Percentiles rank a stretch among this genome's conserved stretches.
phyloP scores from a whole-genome alignment of 2,888 invertebrate species.

The Lutraria lutraria region DNA sequence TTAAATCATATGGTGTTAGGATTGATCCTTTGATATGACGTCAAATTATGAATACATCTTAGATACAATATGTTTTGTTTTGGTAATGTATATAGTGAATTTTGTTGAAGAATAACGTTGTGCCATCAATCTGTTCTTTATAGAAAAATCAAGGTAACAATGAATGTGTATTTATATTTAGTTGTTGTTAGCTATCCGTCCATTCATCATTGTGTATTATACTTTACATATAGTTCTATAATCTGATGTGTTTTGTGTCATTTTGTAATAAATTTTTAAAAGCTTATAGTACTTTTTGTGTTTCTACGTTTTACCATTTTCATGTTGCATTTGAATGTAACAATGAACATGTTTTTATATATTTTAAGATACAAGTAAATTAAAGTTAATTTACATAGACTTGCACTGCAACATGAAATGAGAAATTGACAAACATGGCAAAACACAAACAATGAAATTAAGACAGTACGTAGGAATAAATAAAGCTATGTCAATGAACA shows the following conservation, averaged over 20 bases:
- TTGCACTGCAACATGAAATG: too few relatives aligned
- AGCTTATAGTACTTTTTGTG: not conserved
- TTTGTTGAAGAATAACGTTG: not conserved
- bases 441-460: too few relatives aligned
- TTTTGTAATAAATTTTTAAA: slow-evolving; percentile 12
- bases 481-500: too few relatives aligned
- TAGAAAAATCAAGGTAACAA: not conserved
- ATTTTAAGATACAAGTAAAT: too few relatives aligned
- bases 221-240: not conserved
- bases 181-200: slow-evolving; percentile 5
- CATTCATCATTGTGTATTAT: not conserved
- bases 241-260: not conserved
- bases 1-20: not conserved
- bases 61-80: not conserved
- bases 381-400: too few relatives aligned
- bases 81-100: not conserved
- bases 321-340: not conserved
- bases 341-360: not conserved
- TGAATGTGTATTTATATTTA: not conserved
- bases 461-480: too few relatives aligned
- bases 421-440: too few relatives aligned
- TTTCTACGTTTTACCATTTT: not conserved
- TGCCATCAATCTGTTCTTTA: not conserved
- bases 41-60: not conserved
- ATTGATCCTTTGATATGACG: not conserved